Evolutionary conservation across 1,140 invertebrate species (phyloP), one percentile per base, ranked within the genome.

Genomic region (Lineus longissimus): DNA sequence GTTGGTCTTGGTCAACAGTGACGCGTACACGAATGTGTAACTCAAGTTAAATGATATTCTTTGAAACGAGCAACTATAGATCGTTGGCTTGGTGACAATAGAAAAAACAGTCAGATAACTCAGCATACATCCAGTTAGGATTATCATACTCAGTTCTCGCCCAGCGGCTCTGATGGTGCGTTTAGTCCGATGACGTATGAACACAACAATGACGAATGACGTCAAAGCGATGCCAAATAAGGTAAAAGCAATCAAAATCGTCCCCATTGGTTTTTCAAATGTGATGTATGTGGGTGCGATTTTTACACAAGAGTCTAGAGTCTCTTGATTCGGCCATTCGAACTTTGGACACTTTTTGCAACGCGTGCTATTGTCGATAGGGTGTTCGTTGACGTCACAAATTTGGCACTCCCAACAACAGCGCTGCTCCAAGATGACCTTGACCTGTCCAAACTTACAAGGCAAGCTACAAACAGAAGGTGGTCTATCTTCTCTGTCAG

Each of bases 1-100:
- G 78, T 88, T 89, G 2, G 88, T 89, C 79, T 89, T 89, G 13
- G 87, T 88, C 30, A 89, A 82, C 64, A 89, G 87, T 40, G 88
- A 87, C 40, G 86, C 86, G 70, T 89, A 89, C 68, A 88, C 87
- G 36, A 88, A 83, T 61, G 85, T 85, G 29, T 89, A 76, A 62
- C 87, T 86, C 0, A 89, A 76, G 2, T 88, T 87, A 17, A 89
- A 78, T 13, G 86, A 83, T 30, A 89, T 80, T 13, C 88, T 74
- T 58, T 86, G 75, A 22, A 84, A 70, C 1, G 84, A 82, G 72
- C 88, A 89, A 19, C 84, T 84, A 66, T 81, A 73, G 1, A 78
- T 77, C 9, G 85, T 84, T 22, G 88, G 88, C 23, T 59, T 59
- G 15, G 33, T 22, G 9, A 62, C 1, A 22, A 68, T 15, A 33